phyloP scores from a whole-genome alignment of 2,113 vertebrate species.

The Melozone crissalis region DNA sequence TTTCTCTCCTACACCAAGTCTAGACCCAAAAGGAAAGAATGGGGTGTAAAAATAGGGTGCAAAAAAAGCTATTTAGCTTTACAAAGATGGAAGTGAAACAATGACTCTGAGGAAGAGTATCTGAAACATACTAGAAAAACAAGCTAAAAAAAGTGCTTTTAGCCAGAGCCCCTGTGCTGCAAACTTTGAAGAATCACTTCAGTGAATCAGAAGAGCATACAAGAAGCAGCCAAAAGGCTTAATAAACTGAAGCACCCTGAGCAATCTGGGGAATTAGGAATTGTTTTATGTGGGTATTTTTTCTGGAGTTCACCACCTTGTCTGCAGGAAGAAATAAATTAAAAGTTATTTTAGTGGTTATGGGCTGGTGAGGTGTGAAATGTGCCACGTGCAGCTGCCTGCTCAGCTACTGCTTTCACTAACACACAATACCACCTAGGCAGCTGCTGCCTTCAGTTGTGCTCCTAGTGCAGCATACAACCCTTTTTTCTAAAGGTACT shows the following conservation, averaged over 20 bases:
- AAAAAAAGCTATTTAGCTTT: neutral
- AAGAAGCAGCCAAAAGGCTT: neutral
- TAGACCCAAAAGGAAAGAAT: neutral
- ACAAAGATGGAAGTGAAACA: neutral
- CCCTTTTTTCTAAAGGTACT: neutral
- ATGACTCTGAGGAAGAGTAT: neutral
- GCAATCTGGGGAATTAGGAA: neutral
- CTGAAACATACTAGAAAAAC: neutral
- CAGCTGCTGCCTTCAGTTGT: neutral
- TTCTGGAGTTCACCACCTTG: neutral
- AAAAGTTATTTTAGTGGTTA: neutral
- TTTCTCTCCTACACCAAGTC: neutral
- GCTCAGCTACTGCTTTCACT: neutral
- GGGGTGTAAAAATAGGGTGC: neutral
- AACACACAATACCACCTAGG: neutral
- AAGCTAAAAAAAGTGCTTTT: neutral
- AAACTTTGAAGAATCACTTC: neutral
- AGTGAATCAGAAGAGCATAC: neutral
- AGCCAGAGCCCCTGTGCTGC: neutral
- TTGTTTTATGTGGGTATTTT: neutral
- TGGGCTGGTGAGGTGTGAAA: neutral
- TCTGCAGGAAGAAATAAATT: neutral
- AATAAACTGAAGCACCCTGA: neutral
- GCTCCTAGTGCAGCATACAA: neutral
- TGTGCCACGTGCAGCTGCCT: neutral